Evolutionary conservation across 2,113 vertebrate genomes (phyloP), one percentile per base, ranked within the genome.

Genomic region (Pleuronectes platessa): DNA sequence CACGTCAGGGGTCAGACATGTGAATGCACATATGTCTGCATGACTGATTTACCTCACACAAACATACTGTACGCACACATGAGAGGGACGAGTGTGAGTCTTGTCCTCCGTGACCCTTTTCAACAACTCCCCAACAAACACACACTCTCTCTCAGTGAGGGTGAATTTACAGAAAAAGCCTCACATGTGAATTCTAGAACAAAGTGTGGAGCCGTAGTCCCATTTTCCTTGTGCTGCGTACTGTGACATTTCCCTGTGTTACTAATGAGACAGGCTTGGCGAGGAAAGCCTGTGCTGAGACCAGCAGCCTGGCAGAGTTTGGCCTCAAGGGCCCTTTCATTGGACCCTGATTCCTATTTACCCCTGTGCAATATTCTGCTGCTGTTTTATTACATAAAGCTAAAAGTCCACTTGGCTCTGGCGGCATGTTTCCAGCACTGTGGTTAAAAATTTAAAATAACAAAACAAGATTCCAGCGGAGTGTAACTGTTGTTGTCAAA

Each of bases 181-280:
- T 26, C n/a, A 40, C 61, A 70, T 24, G 68, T n/a, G 35, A 26
- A 9, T 9, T 68, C 8, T 51, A 24, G 3, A 76, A 78, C 20
- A 73, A 45, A 54, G n/a, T 59, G 60, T 77, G 27, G 61, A 76
- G 68, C 20, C 37, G 45, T 53, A 70, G 65, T 72, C 54, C 49
- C 40, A 45, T 63, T 63, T 45, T 8, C 61, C n/a, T 24, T 14
- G 35, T 63, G 37, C 45, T 45, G 7, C 61, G 17, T 63, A 12
- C 77, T 75, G 68, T 86, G 88, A 92, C 86, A 90, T 90, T 88
- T 85, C 65, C 49, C 86, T 67, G 82, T 62, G 62, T 90, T 81
- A 77, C 87, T 92, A 93, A 94, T 93, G 91, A 93, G 93, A 92
- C 90, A 80, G 76, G 81, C 71, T 76, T 61, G 74, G 88, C 54